Percentiles rank a stretch among this genome's conserved stretches.
These are phyloP conservation scores for Sinonovacula constricta DNA, from an alignment of 1,140 invertebrate genomes.

Conservation along the genomic window DNA sequence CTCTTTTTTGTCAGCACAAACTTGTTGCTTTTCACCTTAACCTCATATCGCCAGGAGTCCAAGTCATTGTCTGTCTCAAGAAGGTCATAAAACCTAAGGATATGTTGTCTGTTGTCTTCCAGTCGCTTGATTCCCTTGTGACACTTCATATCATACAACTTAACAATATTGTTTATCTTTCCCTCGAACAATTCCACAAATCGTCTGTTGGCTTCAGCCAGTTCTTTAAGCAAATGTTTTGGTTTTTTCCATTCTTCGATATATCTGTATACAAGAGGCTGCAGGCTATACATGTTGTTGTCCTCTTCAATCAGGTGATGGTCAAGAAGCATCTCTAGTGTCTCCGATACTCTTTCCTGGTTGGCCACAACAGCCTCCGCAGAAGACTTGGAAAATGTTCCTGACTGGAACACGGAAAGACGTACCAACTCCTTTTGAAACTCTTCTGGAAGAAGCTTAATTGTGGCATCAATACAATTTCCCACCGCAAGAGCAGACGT, in stretches of 20 bases:
- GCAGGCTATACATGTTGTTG: neutral
- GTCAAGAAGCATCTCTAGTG: neutral
- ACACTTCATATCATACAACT: neutral
- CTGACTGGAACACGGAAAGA: neutral
- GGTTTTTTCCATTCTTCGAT: neutral
- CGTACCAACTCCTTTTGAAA: neutral
- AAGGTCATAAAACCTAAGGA: neutral
- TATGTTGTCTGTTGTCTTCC: neutral
- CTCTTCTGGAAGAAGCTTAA: neutral
- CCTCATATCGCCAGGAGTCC: neutral
- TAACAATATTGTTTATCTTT: neutral
- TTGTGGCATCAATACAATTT: neutral
- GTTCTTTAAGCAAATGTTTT: neutral
- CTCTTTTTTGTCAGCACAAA: neutral
- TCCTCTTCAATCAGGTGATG: neutral
- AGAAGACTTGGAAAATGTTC: neutral
- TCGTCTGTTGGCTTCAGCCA: neutral
- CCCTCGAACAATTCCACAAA: neutral
- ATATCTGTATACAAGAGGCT: neutral
- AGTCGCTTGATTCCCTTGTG: neutral
- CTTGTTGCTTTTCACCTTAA: neutral
- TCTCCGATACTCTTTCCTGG: neutral
- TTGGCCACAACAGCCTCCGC: neutral
- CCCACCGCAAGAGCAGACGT: neutral
- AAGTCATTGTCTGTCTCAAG: neutral